These are phyloP conservation scores for Myopa testacea DNA, from an alignment of 2,888 invertebrate genomes.

Conservation along the genomic window DNA sequence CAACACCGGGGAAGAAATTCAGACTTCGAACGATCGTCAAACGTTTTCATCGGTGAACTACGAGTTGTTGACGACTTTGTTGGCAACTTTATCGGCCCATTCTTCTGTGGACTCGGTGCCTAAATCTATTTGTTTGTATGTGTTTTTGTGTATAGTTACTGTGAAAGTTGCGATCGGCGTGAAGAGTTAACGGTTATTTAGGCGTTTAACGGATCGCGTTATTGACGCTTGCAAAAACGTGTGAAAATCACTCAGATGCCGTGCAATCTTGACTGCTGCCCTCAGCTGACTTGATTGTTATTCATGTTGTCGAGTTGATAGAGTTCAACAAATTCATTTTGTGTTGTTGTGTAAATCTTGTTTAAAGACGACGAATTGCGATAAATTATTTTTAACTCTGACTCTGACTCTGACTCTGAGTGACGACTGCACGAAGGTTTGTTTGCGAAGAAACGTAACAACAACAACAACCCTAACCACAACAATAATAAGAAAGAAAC, in stretches of 20 bases:
- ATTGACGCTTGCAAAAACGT: background rate
- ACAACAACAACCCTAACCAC: background rate
- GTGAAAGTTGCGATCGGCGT: background rate
- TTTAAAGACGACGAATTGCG: background rate
- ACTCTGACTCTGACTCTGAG: too few relatives aligned
- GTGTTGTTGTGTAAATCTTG: background rate
- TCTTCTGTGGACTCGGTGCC: too few relatives aligned
- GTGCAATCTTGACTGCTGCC: background rate
- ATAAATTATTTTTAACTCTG: background rate
- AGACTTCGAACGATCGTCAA: background rate
- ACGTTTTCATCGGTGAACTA: background rate
- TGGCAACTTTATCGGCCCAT: background rate
- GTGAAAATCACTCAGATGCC: background rate
- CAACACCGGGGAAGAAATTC: too few relatives aligned
- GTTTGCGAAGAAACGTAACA: background rate
- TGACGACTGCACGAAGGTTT: too few relatives aligned
- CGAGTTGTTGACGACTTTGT: background rate
- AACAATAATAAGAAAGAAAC: background rate
- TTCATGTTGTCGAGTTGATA: background rate
- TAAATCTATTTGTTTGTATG: background rate
- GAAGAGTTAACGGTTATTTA: background rate
- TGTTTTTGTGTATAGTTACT: background rate
- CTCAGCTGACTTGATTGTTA: background rate
- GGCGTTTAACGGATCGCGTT: background rate
- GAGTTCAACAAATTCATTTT: too few relatives aligned